Conservation (phyloP, 2,888 invertebrate species). For the Allacma fusca region DNA sequence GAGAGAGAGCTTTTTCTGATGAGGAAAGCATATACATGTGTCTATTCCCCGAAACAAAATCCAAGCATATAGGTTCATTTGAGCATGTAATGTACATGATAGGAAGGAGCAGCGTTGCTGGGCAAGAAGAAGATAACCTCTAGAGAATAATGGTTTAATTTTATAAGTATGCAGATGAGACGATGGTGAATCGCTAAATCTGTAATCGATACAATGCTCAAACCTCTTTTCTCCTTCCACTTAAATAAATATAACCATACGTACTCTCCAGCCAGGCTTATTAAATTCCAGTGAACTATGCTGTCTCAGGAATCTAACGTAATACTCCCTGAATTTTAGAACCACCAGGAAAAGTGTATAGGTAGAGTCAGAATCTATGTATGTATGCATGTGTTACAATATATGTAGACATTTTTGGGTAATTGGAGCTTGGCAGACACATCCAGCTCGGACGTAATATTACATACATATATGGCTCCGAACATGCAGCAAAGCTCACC, state of each 20-base stretch:
- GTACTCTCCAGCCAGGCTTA: neutral
- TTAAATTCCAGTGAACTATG: neutral
- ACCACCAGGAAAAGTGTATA: neutral
- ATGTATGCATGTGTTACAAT: no score
- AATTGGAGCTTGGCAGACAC: no score
- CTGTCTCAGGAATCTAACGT: neutral
- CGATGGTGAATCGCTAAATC: conserved; percentile 38
- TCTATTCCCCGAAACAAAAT: neutral
- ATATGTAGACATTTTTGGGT: no score
- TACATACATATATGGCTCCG: no score
- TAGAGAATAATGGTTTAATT: conserved; percentile 43
- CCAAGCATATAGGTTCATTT: no score
- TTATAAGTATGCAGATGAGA: conserved; percentile 44
- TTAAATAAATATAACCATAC: conserved; percentile 27
- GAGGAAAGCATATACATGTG: neutral
- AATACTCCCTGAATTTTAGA: neutral
- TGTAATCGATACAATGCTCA: conserved; percentile 39
- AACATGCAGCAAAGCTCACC: no score
- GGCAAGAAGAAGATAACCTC: conserved; percentile 32
- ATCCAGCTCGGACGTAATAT: no score
- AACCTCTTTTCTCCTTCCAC: conserved; percentile 28
- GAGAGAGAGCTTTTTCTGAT: conserved; percentile 32
- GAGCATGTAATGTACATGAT: no score
- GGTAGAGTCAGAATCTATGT: no score
- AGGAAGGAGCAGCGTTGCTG: no score